Percentiles rank a stretch among this genome's conserved stretches.
These are phyloP conservation scores for Macrochelys suwanniensis DNA, from an alignment of 2,797 vertebrate genomes.

Conservation along the genomic window DNA sequence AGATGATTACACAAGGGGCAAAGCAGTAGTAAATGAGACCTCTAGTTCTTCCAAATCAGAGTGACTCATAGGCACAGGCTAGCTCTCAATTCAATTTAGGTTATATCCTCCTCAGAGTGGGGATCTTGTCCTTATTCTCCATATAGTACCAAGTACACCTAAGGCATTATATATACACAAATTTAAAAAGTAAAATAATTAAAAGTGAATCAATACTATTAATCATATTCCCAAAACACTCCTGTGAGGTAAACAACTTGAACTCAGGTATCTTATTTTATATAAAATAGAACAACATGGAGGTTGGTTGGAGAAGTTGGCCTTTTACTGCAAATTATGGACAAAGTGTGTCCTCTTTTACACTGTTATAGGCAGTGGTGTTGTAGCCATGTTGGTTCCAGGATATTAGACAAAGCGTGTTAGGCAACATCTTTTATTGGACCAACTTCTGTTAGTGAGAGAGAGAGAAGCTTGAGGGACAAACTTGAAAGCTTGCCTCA, in stretches of 20 bases:
- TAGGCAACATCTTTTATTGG: neutral
- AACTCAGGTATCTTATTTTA: neutral
- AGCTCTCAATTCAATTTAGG: conserved; percentile 30
- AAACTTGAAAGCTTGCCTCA: neutral
- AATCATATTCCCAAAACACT: conserved; percentile 46
- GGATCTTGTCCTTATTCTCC: conserved; percentile 20
- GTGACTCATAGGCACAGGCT: conserved; percentile 21
- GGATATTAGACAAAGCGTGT: neutral
- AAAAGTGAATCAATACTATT: conserved; percentile 66
- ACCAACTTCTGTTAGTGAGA: neutral
- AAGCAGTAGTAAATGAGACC: neutral
- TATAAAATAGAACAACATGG: conserved; percentile 28
- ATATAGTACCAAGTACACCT: conserved; percentile 17
- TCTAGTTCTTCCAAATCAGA: conserved; percentile 40
- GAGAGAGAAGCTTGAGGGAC: neutral
- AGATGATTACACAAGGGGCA: too few species aligned
- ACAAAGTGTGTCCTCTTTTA: fast-evolving
- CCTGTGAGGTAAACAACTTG: conserved; percentile 1
- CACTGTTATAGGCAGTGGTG: neutral
- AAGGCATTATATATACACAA: neutral
- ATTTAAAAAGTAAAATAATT: conserved; percentile 57
- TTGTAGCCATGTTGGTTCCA: neutral
- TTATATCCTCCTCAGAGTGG: conserved; percentile 22
- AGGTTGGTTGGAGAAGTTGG: neutral
- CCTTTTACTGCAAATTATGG: neutral